phyloP scores from a whole-genome alignment of 2,888 invertebrate species.

The Norana najaformis region DNA sequence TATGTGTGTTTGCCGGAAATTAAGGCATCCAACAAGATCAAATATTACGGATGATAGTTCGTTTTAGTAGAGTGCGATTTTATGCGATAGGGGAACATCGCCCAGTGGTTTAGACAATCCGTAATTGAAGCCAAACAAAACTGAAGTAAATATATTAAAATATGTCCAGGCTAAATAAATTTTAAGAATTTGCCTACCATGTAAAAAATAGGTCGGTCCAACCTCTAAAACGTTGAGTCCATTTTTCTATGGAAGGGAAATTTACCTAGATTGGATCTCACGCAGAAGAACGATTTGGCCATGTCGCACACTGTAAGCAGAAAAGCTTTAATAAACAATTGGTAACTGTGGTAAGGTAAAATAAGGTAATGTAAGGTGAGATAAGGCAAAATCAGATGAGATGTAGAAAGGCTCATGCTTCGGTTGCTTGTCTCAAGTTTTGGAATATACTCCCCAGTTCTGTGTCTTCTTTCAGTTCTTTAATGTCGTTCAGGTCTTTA shows the following conservation, averaged over 20 bases:
- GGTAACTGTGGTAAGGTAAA: neutral
- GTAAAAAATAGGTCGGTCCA: neutral
- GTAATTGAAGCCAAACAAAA: neutral
- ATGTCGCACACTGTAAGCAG: conserved; percentile 33
- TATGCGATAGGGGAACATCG: neutral
- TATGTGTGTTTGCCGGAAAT: too few relatives aligned
- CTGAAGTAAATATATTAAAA: neutral
- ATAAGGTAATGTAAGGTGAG: neutral
- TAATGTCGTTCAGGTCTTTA: too few relatives aligned
- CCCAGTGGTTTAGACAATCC: too few relatives aligned
- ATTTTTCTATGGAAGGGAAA: neutral
- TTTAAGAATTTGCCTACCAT: neutral
- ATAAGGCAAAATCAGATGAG: neutral
- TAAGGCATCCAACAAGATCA: too few relatives aligned
- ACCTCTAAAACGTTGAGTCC: neutral
- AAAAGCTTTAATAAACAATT: neutral
- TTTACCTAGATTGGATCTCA: conserved; percentile 30
- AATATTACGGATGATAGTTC: too few relatives aligned
- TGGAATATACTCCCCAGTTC: too few relatives aligned
- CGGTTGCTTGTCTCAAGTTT: too few relatives aligned
- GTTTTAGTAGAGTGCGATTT: neutral
- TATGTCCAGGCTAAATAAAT: neutral
- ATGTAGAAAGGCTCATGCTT: too few relatives aligned
- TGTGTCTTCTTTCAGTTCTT: too few relatives aligned
- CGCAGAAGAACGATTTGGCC: conserved; percentile 33